Conservation (phyloP, 2,797 vertebrate genomes). For the Ceyx erithaca region DNA sequence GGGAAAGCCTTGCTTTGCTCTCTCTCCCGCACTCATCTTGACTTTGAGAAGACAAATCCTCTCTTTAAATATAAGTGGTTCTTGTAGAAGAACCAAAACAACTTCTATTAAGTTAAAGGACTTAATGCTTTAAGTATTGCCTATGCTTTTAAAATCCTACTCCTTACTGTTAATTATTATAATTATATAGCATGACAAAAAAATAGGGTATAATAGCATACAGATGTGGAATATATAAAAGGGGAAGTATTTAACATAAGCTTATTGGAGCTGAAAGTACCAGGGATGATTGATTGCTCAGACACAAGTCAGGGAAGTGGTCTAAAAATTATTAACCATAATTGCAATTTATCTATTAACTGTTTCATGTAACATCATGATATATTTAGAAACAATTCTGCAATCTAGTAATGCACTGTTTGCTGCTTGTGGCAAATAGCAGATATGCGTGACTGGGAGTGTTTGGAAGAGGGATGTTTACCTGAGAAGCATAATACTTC, state of each 20-base stretch:
- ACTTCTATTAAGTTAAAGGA: neutral
- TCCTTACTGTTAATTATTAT: neutral
- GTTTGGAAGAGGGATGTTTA: conserved; percentile 33
- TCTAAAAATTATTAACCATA: conserved; percentile 64
- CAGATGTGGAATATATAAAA: conserved; percentile 5
- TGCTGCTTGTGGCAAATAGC: neutral
- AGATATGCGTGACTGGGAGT: neutral
- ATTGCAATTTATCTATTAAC: conserved; percentile 52
- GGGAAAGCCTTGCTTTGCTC: neutral
- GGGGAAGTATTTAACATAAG: conserved; percentile 8
- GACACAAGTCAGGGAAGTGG: conserved; percentile 7
- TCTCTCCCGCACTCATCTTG: neutral
- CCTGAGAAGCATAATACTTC: neutral
- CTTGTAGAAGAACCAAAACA: conserved; percentile 13
- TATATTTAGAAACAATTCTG: conserved; percentile 39
- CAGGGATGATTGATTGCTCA: conserved; percentile 12
- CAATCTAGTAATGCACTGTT: neutral
- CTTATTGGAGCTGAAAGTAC: conserved; percentile 43
- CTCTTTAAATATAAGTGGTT: neutral
- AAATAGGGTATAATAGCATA: neutral
- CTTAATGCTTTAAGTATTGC: neutral
- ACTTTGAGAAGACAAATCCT: neutral
- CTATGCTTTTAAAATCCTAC: conserved; percentile 17
- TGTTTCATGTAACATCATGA: neutral
- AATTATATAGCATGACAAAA: conserved; percentile 15